Percentiles rank a stretch among this genome's conserved stretches.
Conservation (phyloP, 2,888 invertebrate species). For the Opisthograptis luteolata region DNA sequence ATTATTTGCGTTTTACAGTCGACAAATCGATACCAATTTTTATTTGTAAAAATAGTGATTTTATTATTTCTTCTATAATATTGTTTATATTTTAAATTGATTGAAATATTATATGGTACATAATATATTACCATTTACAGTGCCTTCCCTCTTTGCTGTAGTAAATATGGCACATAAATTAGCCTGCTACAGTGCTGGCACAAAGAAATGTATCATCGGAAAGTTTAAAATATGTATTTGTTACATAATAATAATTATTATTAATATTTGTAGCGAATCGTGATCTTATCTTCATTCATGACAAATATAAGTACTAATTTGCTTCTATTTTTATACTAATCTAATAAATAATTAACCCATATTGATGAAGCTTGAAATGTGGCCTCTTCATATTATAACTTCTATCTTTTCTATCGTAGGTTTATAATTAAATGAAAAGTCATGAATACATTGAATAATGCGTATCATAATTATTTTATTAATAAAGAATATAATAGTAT, state of each 20-base stretch:
- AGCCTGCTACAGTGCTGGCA: slow-evolving; percentile 1
- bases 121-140: not conserved
- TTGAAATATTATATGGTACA: not conserved
- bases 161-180: not conserved
- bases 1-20: not conserved
- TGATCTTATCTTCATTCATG: slow-evolving; percentile 3
- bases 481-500: not conserved
- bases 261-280: not conserved
- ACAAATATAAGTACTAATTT: slow-evolving; percentile 12
- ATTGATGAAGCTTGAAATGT: slow-evolving; percentile 11
- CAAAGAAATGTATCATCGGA: not conserved
- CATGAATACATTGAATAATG: slow-evolving; percentile 5
- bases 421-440: not conserved
- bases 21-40: not conserved
- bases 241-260: not conserved
- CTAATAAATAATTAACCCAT: not conserved
- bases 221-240: not conserved
- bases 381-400: slow-evolving; percentile 6
- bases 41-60: no score
- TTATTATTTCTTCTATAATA: no score
- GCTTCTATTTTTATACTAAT: slow-evolving; percentile 15
- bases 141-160: slow-evolving; percentile 23
- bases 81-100: no score
- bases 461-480: not conserved
- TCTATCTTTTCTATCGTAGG: not conserved